phyloP scores from a whole-genome alignment of 2,888 invertebrate genomes.

The Hydriomena furcata region DNA sequence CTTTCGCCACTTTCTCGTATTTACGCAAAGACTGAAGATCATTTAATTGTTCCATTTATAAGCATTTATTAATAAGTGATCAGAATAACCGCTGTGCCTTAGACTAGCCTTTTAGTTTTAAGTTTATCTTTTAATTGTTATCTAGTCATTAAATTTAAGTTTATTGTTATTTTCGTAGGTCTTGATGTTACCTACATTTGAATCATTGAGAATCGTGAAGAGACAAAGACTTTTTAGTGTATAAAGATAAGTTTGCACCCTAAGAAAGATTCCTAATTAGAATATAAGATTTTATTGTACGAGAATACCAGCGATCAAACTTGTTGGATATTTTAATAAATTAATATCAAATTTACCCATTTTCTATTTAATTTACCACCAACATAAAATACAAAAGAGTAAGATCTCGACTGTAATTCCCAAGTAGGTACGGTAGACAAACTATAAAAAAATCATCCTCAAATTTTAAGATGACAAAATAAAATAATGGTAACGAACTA shows the following conservation, averaged over 20 bases:
- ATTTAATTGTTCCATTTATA: constrained; percentile 70
- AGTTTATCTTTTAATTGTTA: constrained; percentile 64
- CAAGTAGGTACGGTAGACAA: too few species aligned
- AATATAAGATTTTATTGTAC: constrained; percentile 51
- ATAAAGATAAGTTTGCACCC: constrained; percentile 65
- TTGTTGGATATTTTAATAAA: constrained; percentile 47
- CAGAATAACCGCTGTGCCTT: constrained; percentile 77
- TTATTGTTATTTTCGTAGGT: constrained; percentile 44
- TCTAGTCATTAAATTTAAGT: constrained; percentile 76
- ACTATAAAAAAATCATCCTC: too few species aligned
- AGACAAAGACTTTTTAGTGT: constrained; percentile 76
- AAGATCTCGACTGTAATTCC: too few species aligned
- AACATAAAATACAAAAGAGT: too few species aligned
- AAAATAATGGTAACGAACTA: too few species aligned
- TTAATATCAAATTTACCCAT: constrained; percentile 27
- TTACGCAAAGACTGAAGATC: constrained; percentile 77
- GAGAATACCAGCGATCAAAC: constrained; percentile 50
- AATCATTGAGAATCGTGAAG: constrained; percentile 36
- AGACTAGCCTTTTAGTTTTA: constrained; percentile 53
- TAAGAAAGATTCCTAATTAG: constrained; percentile 79
- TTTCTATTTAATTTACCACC: constrained; percentile 7
- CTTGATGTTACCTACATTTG: constrained; percentile 30
- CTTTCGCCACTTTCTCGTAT: constrained; percentile 56
- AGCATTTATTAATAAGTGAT: constrained; percentile 75
- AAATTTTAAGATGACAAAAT: too few species aligned